Percentiles rank a stretch among this genome's conserved stretches.
Conservation (phyloP, 2,113 vertebrate species). For the Phainopepla nitens region DNA sequence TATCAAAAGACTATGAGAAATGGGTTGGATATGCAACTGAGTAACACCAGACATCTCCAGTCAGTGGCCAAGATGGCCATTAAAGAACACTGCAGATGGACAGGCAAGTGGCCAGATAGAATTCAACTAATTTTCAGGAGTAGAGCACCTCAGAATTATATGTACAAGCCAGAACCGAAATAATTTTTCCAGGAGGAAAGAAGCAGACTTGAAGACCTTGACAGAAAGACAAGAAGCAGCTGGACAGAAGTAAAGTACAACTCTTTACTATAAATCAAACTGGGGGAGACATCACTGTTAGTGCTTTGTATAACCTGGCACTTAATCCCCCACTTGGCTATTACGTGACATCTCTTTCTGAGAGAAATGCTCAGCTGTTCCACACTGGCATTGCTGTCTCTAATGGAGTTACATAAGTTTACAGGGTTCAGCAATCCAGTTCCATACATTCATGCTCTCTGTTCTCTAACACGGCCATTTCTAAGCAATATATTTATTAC, state of each 20-base stretch:
- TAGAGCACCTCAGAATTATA: neutral
- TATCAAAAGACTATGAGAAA: neutral
- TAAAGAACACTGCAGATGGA: neutral
- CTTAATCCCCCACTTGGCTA: neutral
- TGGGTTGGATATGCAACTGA: neutral
- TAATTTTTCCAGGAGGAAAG: neutral
- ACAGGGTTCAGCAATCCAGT: neutral
- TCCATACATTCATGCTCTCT: rapidly evolving
- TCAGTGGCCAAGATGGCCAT: neutral
- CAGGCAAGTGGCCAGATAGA: neutral
- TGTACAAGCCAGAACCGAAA: neutral
- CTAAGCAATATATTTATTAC: neutral
- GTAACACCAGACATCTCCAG: neutral
- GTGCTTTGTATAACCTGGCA: neutral
- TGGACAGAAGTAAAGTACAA: neutral
- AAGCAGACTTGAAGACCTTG: neutral
- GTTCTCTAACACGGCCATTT: neutral
- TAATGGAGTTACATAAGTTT: neutral
- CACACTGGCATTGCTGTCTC: neutral
- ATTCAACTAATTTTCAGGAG: neutral
- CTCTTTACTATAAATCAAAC: neutral
- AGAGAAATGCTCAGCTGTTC: neutral
- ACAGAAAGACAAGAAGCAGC: neutral
- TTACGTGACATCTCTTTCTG: neutral
- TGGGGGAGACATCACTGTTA: neutral